Conservation (phyloP, 30 jellyfish, hydroid and myxozoan species). For the Chironex yamaguchii region DNA sequence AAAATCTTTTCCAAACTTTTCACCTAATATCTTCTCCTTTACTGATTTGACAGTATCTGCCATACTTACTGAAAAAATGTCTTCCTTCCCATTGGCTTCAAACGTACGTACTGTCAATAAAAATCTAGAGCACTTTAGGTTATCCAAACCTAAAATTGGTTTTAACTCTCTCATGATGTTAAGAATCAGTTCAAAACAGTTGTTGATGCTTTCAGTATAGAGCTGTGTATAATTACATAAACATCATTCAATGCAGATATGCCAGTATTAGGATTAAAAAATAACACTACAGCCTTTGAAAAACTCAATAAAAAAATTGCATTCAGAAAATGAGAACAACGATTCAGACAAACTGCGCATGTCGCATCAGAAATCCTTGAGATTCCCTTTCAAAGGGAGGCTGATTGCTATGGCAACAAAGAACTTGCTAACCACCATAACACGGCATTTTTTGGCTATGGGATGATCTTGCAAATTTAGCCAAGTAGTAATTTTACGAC, state of each 20-base stretch:
- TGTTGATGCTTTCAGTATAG: no score
- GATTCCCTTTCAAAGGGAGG: background rate
- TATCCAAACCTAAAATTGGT: constrained; percentile 91
- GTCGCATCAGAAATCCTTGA: background rate
- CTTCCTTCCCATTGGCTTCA: constrained; percentile 82
- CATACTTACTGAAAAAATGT: constrained; percentile 72
- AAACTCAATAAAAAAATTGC: no score
- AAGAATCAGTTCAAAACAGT: no score
- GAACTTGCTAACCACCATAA: no score
- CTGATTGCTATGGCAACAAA: background rate
- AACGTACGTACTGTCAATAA: constrained; percentile 71
- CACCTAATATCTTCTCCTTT: constrained; percentile 89
- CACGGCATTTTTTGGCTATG: no score
- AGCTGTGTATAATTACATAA: no score
- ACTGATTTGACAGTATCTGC: constrained; percentile 79
- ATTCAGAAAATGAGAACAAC: background rate
- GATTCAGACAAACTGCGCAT: background rate
- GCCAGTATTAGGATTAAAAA: no score
- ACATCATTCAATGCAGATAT: no score
- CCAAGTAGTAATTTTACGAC: no score
- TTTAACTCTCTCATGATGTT: constrained; percentile 90
- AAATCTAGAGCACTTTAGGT: constrained; percentile 78
- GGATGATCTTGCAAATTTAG: no score
- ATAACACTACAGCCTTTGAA: no score
- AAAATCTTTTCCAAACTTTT: constrained; percentile 81